phyloP scores from a whole-genome alignment of 1,140 invertebrate species.

The Sipha flava region DNA sequence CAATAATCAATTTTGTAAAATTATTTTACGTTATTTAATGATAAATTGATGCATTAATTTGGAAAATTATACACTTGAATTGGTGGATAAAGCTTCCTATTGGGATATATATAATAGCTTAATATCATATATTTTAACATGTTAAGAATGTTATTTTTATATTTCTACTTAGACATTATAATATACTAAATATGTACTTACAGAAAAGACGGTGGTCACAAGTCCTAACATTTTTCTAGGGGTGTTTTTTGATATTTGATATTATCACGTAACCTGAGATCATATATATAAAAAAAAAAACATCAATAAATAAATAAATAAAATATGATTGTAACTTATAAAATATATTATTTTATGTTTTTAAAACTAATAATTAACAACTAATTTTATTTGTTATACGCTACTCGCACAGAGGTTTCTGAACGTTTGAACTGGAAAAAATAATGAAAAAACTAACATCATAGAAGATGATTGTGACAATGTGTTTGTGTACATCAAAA shows the following conservation, averaged over 20 bases:
- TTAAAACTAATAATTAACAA: not conserved
- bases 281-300: not conserved
- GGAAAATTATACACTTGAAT: too few relatives aligned
- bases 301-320: not conserved
- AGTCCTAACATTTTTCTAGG: not conserved
- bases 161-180: too few relatives aligned
- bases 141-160: too few relatives aligned
- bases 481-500: slow-evolving; percentile 24
- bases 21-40: too few relatives aligned
- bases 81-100: too few relatives aligned
- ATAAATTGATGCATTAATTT: too few relatives aligned
- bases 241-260: not conserved
- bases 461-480: slow-evolving; percentile 27
- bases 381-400: not conserved
- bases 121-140: too few relatives aligned
- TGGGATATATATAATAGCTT: too few relatives aligned
- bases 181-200: too few relatives aligned
- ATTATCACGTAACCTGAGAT: not conserved
- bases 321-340: not conserved
- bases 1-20: too few relatives aligned
- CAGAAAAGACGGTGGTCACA: not conserved
- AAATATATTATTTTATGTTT: not conserved
- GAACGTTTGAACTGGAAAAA: slow-evolving; percentile 15
- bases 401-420: not conserved
- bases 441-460: slow-evolving; percentile 9